Evolutionary conservation across 2,797 vertebrate species (phyloP), one percentile per base, ranked within the genome.

Genomic region (Microchirus variegatus): DNA sequence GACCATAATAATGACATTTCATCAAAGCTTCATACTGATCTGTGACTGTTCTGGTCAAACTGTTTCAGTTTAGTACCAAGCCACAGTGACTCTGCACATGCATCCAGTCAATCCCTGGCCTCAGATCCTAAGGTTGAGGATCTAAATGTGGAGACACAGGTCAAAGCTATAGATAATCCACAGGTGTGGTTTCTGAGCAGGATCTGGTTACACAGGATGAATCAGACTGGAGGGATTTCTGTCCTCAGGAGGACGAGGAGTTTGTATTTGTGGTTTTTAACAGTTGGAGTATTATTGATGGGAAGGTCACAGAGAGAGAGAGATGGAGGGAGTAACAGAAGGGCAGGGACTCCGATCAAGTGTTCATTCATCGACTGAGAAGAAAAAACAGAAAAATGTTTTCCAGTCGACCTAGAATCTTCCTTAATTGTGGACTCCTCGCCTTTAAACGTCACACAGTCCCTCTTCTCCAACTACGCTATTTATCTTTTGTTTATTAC

Each of bases 401-500:
- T 84, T 80, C 74, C 74, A 70, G 60, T 82, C 87, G 85, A 80
- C 81, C 77, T 80, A 73, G 67, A 84, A 64, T 81, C 82, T 88
- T 86, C 81, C 77, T 83, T 75, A 69, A 67, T 70, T 59, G 71
- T 87, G 86, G 85, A 80, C 77, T 85, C 76, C 78, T 83, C 68
- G 75, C 56, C 53, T 64, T 73, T 72, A 70, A 80, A 84, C 61
- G 36, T 73, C 63, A 78, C 59, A 82, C 82, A 72, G 68, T 85
- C 75, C 64, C 52, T 79, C 62, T 73, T 54, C 55, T 78, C 66
- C 9, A 47, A 64, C 68, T 59, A 41, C 61, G 37, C 76, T 83
- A 26, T 85, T 71, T 76, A 73, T 78, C 53, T 81, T 77, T 88
- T 87, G 82, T 87, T 86, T 86, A 76, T 90, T 88, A 86, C 80